Evolutionary conservation across 2,113 vertebrate genomes (phyloP).

Genomic region (Asarcornis scutulata): DNA sequence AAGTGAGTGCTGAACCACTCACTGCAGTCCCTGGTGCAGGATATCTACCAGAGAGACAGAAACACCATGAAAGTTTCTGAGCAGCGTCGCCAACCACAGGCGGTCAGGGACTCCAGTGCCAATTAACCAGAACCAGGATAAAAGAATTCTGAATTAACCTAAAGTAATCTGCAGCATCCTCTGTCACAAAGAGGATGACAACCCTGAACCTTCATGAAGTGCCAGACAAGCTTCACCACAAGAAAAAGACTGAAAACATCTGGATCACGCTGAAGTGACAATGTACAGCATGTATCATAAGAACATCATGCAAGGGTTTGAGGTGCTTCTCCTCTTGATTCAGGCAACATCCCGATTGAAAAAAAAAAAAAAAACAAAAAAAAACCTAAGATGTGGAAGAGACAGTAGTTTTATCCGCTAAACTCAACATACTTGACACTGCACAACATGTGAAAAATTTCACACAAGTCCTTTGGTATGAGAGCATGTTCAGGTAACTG

Average conservation of each 20-base stretch:
- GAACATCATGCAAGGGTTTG: background rate
- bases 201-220: background rate
- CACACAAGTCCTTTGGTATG: background rate
- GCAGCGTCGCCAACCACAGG: background rate
- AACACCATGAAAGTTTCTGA: background rate
- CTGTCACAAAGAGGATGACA: background rate
- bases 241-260: background rate
- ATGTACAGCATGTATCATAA: background rate
- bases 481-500: fast-evolving
- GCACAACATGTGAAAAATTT: background rate
- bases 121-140: background rate
- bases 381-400: background rate
- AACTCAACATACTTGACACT: too few species aligned
- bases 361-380: background rate
- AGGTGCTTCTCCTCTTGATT: background rate
- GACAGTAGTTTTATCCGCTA: background rate
- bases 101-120: fast-evolving
- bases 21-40: background rate
- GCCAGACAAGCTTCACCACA: background rate
- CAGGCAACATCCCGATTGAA: background rate
- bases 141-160: background rate
- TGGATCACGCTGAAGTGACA: background rate
- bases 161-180: background rate
- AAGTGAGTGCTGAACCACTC: background rate
- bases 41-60: fast-evolving